phyloP scores from a whole-genome alignment of 2,888 invertebrate genomes.

The Trilocha varians region DNA sequence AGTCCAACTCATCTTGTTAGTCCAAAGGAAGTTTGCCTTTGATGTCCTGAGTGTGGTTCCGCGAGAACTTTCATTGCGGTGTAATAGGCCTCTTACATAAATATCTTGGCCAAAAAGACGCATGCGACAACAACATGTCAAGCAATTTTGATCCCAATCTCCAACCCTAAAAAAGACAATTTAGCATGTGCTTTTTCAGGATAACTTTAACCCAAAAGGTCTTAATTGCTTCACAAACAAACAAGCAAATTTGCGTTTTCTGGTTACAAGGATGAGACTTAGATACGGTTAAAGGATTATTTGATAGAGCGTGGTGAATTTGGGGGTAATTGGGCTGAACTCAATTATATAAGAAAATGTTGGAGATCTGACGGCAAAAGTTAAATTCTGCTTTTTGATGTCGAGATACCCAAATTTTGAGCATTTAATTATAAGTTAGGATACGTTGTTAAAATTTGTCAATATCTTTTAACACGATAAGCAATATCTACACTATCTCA shows the following conservation, averaged over 20 bases:
- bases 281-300: neutral
- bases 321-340: neutral
- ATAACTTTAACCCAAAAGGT: neutral
- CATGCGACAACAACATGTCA: neutral
- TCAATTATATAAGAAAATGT: neutral
- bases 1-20: slow-evolving; percentile 36
- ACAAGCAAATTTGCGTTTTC: neutral
- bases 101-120: neutral
- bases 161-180: neutral
- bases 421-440: too few species aligned
- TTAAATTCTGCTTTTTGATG: neutral
- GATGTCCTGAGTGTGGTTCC: slow-evolving; percentile 17
- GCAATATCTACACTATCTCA: too few species aligned
- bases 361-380: neutral
- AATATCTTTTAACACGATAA: too few species aligned
- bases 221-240: neutral
- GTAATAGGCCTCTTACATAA: neutral
- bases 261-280: neutral
- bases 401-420: too few species aligned
- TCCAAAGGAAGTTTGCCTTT: slow-evolving; percentile 44
- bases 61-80: neutral
- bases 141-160: neutral
- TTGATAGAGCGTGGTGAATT: neutral
- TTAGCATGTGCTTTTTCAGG: neutral
- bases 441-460: too few species aligned